Evolutionary conservation across 2,888 invertebrate genomes (phyloP).

Genomic region (Diarsia brunnea): DNA sequence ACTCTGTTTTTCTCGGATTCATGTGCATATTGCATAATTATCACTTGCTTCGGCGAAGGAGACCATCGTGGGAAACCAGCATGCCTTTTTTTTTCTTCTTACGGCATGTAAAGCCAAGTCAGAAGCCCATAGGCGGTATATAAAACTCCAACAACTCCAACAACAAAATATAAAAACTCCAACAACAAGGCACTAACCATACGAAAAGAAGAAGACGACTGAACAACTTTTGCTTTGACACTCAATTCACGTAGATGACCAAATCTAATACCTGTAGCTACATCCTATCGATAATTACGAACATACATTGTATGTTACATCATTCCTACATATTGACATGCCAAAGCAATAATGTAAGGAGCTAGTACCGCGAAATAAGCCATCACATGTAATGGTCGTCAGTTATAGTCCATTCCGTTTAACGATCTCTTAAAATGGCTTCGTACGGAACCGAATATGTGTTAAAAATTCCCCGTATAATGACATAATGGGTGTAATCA

Average conservation of each 20-base stretch:
- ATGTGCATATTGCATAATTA: no score
- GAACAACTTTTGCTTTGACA: neutral
- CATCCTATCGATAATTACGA: neutral
- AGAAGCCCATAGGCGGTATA: no score
- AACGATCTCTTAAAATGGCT: conserved; percentile 68
- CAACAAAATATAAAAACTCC: no score
- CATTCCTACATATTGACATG: conserved; percentile 27
- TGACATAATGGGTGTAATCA: conserved; percentile 67
- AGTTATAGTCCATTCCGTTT: conserved; percentile 67
- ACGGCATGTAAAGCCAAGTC: no score
- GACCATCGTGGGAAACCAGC: no score
- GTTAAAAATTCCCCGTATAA: conserved; percentile 65
- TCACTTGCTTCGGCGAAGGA: no score
- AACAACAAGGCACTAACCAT: no score
- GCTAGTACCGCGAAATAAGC: conserved; percentile 64
- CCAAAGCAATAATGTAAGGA: conserved; percentile 38
- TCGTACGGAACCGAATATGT: conserved; percentile 54
- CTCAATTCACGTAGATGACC: neutral
- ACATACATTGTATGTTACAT: conserved; percentile 10
- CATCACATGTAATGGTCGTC: conserved; percentile 66
- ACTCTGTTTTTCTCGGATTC: no score
- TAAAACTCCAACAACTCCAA: no score
- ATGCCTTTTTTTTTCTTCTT: no score
- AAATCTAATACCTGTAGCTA: conserved; percentile 1
- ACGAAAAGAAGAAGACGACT: no score